These are phyloP conservation scores for Fistularia commersonii DNA, from an alignment of 2,797 vertebrate species.

Conservation along the genomic window DNA sequence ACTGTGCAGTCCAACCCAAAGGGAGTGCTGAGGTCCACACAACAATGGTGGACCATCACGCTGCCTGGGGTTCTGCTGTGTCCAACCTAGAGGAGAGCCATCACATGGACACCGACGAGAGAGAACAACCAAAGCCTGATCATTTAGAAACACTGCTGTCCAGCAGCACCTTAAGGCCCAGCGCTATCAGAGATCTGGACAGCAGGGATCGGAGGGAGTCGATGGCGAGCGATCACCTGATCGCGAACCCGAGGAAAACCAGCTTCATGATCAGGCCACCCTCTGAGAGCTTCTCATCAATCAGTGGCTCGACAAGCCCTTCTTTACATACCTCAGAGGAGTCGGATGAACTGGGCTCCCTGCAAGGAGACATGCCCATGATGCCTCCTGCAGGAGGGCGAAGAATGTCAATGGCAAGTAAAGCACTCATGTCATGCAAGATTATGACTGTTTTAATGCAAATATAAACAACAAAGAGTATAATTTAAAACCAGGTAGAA, in stretches of 20 bases:
- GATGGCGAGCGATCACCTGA: slow-evolving; percentile 66
- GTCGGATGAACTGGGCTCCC: slow-evolving; percentile 74
- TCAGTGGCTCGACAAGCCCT: slow-evolving; percentile 75
- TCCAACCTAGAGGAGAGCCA: slow-evolving; percentile 24
- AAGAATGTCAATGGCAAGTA: slow-evolving; percentile 89
- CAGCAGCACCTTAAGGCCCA: slow-evolving; percentile 46
- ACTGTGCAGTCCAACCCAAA: slow-evolving; percentile 41
- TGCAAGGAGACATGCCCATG: slow-evolving; percentile 73
- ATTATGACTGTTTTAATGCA: neutral
- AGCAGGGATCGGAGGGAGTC: slow-evolving; percentile 72
- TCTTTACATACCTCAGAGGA: slow-evolving; percentile 75
- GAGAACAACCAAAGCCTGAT: slow-evolving; percentile 41
- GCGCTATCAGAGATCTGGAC: slow-evolving; percentile 49
- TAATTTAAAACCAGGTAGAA: no score
- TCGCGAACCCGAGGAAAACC: slow-evolving; percentile 72
- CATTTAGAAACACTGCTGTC: slow-evolving; percentile 56
- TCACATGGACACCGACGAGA: slow-evolving; percentile 41
- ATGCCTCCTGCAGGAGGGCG: slow-evolving; percentile 73
- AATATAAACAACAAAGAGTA: neutral
- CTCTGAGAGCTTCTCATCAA: slow-evolving; percentile 76
- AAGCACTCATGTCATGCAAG: slow-evolving; percentile 12
- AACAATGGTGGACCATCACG: slow-evolving; percentile 29
- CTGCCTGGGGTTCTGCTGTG: slow-evolving; percentile 35
- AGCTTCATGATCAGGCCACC: slow-evolving; percentile 82
- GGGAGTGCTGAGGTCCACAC: slow-evolving; percentile 26